Conservation (phyloP, 92 coral and sea anemone species). For the Zoanthus gigantus region DNA sequence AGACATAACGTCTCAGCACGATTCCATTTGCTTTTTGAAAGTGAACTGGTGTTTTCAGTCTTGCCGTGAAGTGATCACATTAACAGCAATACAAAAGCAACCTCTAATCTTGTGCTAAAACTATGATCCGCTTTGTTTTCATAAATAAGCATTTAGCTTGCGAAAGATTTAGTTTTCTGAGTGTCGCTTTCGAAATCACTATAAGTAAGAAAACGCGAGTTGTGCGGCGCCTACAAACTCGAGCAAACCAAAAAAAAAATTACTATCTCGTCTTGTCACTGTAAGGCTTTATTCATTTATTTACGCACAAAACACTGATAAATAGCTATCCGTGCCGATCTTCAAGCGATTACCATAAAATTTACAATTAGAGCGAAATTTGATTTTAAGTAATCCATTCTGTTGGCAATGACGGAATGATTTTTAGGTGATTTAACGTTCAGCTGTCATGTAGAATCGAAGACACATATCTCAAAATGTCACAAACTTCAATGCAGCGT, state of each 20-base stretch:
- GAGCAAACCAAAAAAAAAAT: conserved; percentile 16
- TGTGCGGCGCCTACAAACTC: conserved; percentile 26
- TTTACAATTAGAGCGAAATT: conserved; percentile 42
- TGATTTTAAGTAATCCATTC: conserved; percentile 32
- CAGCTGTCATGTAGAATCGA: conserved; percentile 4
- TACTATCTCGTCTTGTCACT: background rate
- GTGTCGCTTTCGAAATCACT: background rate
- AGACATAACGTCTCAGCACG: background rate
- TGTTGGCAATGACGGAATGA: conserved; percentile 18
- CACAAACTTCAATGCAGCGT: conserved; percentile 12
- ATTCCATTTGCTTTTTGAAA: background rate
- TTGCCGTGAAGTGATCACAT: conserved; percentile 26
- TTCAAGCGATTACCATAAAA: conserved; percentile 34
- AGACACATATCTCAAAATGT: background rate
- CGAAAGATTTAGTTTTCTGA: conserved; percentile 32
- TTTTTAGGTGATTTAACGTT: conserved; percentile 23
- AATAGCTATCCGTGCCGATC: conserved; percentile 26
- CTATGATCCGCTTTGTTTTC: conserved; percentile 29
- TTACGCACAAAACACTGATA: conserved; percentile 35
- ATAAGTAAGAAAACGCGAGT: background rate
- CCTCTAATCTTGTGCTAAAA: conserved; percentile 15
- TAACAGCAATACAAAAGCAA: conserved; percentile 33
- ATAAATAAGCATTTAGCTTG: conserved; percentile 23
- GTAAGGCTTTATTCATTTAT: background rate
- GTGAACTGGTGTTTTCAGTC: background rate